phyloP scores from a whole-genome alignment of 2,113 vertebrate genomes.

The Toxotes jaculatrix region DNA sequence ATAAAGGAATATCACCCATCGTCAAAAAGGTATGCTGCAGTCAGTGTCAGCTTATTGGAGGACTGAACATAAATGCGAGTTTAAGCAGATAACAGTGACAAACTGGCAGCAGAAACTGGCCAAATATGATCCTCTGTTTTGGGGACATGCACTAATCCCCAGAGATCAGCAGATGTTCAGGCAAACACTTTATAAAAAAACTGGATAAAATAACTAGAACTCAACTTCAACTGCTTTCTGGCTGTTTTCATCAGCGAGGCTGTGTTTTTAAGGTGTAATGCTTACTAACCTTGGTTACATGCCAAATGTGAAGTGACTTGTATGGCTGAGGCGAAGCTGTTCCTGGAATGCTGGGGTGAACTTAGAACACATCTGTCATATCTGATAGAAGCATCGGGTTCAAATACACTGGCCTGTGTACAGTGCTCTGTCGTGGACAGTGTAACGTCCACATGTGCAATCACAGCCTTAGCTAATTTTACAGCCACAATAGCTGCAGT shows the following conservation, averaged over 20 bases:
- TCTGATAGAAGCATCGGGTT: background rate
- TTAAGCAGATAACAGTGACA: constrained; percentile 17
- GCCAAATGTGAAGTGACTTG: too few relatives aligned
- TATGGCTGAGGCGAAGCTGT: too few relatives aligned
- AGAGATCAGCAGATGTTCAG: constrained; percentile 49
- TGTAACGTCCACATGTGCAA: background rate
- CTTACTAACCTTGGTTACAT: too few relatives aligned
- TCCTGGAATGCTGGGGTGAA: too few relatives aligned
- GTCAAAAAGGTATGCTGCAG: background rate
- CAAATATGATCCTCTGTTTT: constrained; percentile 40
- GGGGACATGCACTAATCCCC: constrained; percentile 48
- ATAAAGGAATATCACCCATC: background rate
- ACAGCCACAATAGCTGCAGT: background rate
- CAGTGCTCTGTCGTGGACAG: background rate
- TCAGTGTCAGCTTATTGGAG: background rate
- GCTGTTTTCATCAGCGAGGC: too few relatives aligned
- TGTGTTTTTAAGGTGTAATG: too few relatives aligned
- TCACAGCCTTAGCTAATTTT: background rate
- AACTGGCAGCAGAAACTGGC: constrained; percentile 25
- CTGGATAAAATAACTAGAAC: background rate
- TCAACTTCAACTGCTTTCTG: background rate
- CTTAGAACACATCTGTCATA: background rate
- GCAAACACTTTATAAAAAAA: background rate
- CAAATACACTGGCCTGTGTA: too few relatives aligned
- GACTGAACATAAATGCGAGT: background rate